Base-by-base conservation (phyloP, 1,140 invertebrate genomes). In the Sminthurinus signatus region DNA sequence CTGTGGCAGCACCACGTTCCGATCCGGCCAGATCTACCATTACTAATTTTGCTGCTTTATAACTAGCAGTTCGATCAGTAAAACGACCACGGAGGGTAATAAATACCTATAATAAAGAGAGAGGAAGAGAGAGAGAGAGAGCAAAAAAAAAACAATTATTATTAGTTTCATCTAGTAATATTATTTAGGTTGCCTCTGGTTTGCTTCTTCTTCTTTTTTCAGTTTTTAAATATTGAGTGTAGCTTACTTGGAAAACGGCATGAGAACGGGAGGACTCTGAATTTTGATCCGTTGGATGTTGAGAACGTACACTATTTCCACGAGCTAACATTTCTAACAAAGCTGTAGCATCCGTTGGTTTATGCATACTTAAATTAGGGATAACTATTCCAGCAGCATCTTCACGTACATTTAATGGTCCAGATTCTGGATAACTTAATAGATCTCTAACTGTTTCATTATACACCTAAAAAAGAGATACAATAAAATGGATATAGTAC, bases 241-340 rank as follows among this genome's bases (percentile, higher is more conserved):
- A n/a, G n/a, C 12, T 36, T 73, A 84, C 85, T 80, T 96, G 93
- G 72, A 98, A 93, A n/a, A 99, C 88, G 28, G 96, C 96, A 81
- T 99, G 96, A 60, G 94, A 98, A 60, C 96, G 81, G 1, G 93
- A 96, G 57, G 94, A 97, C 70, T 96, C 93, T 25, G 91, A 86
- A 78, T 99, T 99, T 2, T 93, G 91, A 78, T 96, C 94, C 0
- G 96, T 99, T 0, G 96, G 93, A 80, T 98, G 95, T 73, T 98
- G 95, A 0, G 94, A 94, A 52, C 96, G 81, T 75, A 94, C 88
- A 56, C 83, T 85, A 75, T 99, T 99, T 0, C 96, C 96, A 71
- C 85, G 79, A 42, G 88, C 83, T 42, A 98, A 76, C 73, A 97
- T 82, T 39, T 84, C 79, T 65, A 98, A 84, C 1, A 99, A 80